These are phyloP conservation scores for Morpho achilles DNA, from an alignment of 2,888 invertebrate species.

Conservation along the genomic window DNA sequence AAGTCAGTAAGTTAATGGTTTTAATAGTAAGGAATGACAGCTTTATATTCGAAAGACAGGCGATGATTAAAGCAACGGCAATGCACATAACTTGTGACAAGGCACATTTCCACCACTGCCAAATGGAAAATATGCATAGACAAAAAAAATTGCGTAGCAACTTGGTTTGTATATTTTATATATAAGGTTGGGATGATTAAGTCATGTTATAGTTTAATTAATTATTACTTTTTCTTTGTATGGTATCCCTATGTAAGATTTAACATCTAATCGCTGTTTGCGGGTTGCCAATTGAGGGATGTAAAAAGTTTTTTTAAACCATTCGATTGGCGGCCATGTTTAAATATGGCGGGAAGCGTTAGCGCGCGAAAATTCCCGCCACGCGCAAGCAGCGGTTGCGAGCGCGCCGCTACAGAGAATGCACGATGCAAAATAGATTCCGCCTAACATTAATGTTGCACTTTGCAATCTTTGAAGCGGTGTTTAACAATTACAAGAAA, in stretches of 20 bases:
- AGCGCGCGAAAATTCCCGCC: constrained; percentile 17
- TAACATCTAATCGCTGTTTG: constrained; percentile 56
- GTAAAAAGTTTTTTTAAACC: constrained; percentile 26
- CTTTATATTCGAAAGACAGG: constrained; percentile 70
- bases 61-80: constrained; percentile 47
- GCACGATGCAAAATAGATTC: constrained; percentile 71
- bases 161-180: constrained; percentile 70
- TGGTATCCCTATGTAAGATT: constrained; percentile 64
- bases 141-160: constrained; percentile 53
- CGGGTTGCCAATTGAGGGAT: constrained; percentile 22
- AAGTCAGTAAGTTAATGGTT: constrained; percentile 71
- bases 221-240: constrained; percentile 65
- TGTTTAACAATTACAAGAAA: constrained; percentile 49
- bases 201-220: constrained; percentile 76
- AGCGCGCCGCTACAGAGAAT: constrained; percentile 63
- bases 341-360: constrained; percentile 13
- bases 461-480: constrained; percentile 73
- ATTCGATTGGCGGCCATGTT: constrained; percentile 26
- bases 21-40: constrained; percentile 69
- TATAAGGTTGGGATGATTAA: constrained; percentile 70
- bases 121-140: constrained; percentile 59
- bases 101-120: constrained; percentile 80
- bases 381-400: constrained; percentile 36
- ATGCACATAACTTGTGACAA: constrained; percentile 68
- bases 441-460: constrained; percentile 75